Conservation (phyloP, 2,113 vertebrate species). For the Carlito syrichta region DNA sequence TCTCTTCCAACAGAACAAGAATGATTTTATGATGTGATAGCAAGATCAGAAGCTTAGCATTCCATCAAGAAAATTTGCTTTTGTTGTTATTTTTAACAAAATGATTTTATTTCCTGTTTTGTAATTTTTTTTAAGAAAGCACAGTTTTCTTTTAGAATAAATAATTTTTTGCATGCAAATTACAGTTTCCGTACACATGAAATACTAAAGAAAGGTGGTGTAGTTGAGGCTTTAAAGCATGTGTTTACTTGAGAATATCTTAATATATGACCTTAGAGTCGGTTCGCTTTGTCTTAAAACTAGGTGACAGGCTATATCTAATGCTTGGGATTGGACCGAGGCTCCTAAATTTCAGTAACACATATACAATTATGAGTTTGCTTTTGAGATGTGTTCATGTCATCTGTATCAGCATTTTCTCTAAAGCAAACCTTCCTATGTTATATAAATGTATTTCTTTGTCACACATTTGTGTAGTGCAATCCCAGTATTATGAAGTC, state of each 20-base stretch:
- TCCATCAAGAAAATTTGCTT: background rate
- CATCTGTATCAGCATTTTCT: background rate
- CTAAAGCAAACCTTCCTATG: background rate
- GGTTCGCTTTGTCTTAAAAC: background rate
- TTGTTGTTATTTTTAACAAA: background rate
- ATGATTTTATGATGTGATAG: background rate
- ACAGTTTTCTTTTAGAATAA: background rate
- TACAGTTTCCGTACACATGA: background rate
- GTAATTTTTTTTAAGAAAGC: background rate
- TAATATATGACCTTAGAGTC: background rate
- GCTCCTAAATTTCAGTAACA: background rate
- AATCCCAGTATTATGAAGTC: background rate
- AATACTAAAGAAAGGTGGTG: background rate
- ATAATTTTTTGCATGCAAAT: background rate
- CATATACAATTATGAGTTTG: background rate
- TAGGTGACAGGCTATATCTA: rapidly evolving
- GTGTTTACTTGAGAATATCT: background rate
- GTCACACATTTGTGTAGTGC: background rate
- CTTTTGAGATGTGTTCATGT: background rate
- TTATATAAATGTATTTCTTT: background rate
- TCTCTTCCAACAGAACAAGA: background rate
- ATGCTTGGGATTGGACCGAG: background rate
- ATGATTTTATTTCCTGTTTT: background rate
- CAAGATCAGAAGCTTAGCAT: background rate
- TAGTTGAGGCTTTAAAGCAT: background rate